A percentile compares a stretch with the other conserved stretches of the same genome.
Conservation (phyloP, 2,797 vertebrate genomes). For the Bradypus variegatus region DNA sequence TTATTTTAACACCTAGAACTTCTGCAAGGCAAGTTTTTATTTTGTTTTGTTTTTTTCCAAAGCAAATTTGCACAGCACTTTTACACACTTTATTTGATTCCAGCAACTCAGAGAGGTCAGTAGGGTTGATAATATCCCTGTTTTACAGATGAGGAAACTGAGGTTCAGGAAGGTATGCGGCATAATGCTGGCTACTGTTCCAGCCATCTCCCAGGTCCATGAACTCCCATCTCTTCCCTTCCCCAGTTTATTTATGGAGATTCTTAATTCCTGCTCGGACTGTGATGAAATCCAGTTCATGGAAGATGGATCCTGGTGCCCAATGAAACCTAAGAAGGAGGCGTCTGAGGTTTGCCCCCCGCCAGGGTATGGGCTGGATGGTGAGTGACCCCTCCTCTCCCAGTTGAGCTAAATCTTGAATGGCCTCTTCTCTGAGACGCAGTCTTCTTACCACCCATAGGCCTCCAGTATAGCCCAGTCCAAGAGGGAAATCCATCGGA, state of each 20-base stretch:
- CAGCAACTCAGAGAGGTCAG: background rate
- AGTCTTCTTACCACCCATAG: conserved; percentile 1
- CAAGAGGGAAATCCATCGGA: conserved; percentile 63
- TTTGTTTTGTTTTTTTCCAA: too few species aligned
- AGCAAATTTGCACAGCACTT: background rate
- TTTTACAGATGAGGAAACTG: background rate
- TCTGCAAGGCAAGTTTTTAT: background rate
- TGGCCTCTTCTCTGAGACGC: conserved; percentile 44
- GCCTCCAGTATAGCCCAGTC: conserved; percentile 63
- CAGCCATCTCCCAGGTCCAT: too few species aligned
- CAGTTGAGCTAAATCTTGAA: background rate
- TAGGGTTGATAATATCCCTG: background rate
- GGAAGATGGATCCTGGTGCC: conserved; percentile 80
- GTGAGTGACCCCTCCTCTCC: conserved; percentile 57
- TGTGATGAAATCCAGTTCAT: conserved; percentile 80
- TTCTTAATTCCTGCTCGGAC: conserved; percentile 76
- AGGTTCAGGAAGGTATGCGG: background rate
- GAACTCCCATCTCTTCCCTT: background rate
- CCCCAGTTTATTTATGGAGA: conserved; percentile 78
- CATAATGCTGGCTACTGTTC: too few species aligned
- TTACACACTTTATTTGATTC: background rate
- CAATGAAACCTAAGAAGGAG: conserved; percentile 78
- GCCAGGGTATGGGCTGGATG: conserved; percentile 69
- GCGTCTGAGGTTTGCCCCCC: conserved; percentile 74
- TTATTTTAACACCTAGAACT: conserved; percentile 4